Evolutionary conservation across 1,140 invertebrate species (phyloP).

Genomic region (Lucilia sericata): DNA sequence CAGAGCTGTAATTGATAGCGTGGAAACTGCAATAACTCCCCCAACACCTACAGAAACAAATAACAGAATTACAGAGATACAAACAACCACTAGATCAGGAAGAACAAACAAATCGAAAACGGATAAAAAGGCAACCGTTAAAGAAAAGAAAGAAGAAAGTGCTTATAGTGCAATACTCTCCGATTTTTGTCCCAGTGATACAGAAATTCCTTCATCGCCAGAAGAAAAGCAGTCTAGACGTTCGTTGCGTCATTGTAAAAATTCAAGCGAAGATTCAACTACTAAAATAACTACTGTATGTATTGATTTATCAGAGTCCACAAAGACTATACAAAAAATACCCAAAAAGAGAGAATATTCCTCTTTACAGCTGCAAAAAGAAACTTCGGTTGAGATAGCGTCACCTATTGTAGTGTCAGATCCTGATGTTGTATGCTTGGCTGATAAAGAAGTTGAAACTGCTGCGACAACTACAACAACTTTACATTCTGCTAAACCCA

Average conservation of each 20-base stretch:
- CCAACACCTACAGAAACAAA: neutral
- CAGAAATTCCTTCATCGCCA: neutral
- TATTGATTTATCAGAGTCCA: neutral
- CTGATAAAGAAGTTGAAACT: conserved; percentile 22
- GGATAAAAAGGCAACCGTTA: neutral
- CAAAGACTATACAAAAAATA: conserved; percentile 1
- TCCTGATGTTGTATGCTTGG: conserved; percentile 14
- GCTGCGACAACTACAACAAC: neutral
- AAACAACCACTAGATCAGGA: neutral
- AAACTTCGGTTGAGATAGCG: neutral
- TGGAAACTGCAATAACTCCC: neutral
- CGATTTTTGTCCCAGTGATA: conserved; percentile 6
- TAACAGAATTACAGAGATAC: neutral
- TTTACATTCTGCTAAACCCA: neutral
- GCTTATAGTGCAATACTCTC: neutral
- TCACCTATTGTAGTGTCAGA: neutral
- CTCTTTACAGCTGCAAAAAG: neutral
- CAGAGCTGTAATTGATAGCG: neutral
- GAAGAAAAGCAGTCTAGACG: neutral
- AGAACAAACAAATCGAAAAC: conserved; percentile 21
- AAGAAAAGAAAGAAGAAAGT: neutral
- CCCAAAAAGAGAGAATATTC: conserved; percentile 35
- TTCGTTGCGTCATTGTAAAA: neutral
- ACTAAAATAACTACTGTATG: neutral
- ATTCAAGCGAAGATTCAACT: neutral